Conservation (phyloP, 2,888 invertebrate genomes). For the Branchellion lobata region DNA sequence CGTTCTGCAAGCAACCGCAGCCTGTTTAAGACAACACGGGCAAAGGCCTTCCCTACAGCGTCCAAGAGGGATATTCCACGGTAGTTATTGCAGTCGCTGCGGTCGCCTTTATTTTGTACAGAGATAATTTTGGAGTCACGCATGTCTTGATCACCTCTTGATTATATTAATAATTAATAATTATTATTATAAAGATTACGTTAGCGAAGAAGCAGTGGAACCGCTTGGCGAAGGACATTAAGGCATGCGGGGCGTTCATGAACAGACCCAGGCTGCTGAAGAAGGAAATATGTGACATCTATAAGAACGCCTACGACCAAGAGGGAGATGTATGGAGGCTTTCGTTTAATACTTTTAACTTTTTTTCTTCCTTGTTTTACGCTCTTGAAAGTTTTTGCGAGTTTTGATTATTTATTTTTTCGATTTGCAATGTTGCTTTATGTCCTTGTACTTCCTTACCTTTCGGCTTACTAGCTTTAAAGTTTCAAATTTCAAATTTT, state of each 20-base stretch:
- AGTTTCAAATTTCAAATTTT: too few relatives aligned
- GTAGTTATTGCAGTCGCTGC: too few relatives aligned
- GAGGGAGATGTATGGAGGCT: neutral
- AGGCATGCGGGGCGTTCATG: constrained; percentile 1
- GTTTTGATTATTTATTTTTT: neutral
- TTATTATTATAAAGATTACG: too few relatives aligned
- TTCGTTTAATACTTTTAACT: neutral
- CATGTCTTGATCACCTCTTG: neutral
- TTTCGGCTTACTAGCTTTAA: too few relatives aligned
- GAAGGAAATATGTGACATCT: constrained; percentile 15
- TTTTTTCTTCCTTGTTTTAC: neutral
- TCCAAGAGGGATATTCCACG: too few relatives aligned
- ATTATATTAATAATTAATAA: too few relatives aligned
- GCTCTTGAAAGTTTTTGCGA: too few relatives aligned
- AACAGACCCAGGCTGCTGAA: constrained; percentile 29
- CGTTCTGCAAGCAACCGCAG: too few relatives aligned
- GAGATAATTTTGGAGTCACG: too few relatives aligned
- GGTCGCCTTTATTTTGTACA: too few relatives aligned
- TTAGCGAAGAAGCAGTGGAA: constrained; percentile 28
- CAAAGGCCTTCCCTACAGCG: too few relatives aligned
- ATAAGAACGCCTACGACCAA: constrained; percentile 19
- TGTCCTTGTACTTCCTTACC: neutral
- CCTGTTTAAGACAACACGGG: too few relatives aligned
- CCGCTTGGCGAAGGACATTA: constrained; percentile 34
- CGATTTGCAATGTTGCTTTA: neutral